Conservation (phyloP, 2,113 vertebrate species). For the Todiramphus saurophagus region DNA sequence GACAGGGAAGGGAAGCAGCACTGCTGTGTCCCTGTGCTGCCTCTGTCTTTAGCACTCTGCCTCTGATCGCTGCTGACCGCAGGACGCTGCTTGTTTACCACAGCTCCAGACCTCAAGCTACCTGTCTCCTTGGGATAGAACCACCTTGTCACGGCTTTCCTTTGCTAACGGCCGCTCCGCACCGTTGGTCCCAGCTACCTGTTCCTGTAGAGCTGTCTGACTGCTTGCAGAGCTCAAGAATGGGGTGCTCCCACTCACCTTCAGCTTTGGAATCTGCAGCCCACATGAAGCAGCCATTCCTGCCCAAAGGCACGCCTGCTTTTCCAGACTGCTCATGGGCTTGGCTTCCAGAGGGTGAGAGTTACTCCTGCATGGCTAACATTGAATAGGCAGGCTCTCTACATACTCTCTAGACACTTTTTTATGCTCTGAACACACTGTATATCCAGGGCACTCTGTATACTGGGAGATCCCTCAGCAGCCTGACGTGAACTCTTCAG, state of each 20-base stretch:
- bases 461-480: not conserved
- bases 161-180: accelerated
- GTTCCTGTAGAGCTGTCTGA: not conserved
- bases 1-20: not conserved
- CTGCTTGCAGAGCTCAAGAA: not conserved
- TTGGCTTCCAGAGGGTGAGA: not conserved
- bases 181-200: not conserved
- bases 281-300: not conserved
- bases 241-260: not conserved
- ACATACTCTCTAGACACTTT: not conserved
- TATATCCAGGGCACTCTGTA: not conserved
- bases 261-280: not conserved
- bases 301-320: not conserved
- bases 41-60: not conserved
- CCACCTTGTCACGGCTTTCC: not conserved
- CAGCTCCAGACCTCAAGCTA: not conserved
- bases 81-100: not conserved
- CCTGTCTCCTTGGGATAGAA: not conserved
- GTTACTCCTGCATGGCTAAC: not conserved
- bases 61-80: not conserved
- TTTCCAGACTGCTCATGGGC: not conserved
- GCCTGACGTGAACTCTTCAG: not conserved
- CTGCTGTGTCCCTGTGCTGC: not conserved
- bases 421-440: not conserved
- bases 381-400: not conserved